Conservation (phyloP, 2,888 invertebrate species). For the Scotopteryx bipunctaria region DNA sequence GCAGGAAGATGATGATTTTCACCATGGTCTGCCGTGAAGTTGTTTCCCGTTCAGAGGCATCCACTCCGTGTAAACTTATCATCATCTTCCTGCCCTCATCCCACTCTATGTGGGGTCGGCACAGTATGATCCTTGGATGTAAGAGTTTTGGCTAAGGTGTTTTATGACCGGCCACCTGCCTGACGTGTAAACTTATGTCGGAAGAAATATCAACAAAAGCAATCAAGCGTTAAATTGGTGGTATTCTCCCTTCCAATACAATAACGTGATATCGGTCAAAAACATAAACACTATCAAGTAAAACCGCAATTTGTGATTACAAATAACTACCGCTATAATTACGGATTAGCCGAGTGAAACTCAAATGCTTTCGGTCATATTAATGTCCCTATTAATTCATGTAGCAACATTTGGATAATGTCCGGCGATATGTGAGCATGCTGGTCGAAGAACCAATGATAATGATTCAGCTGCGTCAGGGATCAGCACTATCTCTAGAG, state of each 20-base stretch:
- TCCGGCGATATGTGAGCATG: not conserved
- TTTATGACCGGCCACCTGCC: too few relatives aligned
- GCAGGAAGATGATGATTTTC: too few relatives aligned
- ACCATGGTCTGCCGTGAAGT: too few relatives aligned
- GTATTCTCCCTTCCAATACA: too few relatives aligned
- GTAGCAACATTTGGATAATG: conserved; percentile 41
- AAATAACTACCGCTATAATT: conserved; percentile 59
- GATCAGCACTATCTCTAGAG: too few relatives aligned
- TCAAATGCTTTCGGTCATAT: conserved; percentile 54
- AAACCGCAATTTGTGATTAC: conserved; percentile 54
- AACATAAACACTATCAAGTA: conserved; percentile 49
- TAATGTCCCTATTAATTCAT: conserved; percentile 56
- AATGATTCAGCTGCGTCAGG: not conserved
- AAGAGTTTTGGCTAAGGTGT: too few relatives aligned
- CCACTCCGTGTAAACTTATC: too few relatives aligned
- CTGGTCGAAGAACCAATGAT: not conserved
- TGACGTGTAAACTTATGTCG: too few relatives aligned
- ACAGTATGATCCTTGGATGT: too few relatives aligned
- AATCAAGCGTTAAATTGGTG: not conserved
- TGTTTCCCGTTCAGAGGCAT: too few relatives aligned
- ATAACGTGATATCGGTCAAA: conserved; percentile 31
- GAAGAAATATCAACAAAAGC: not conserved
- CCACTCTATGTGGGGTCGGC: too few relatives aligned
- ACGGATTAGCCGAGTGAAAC: conserved; percentile 61
- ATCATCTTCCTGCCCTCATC: too few relatives aligned